A percentile compares a stretch with the other conserved stretches of the same genome.
Evolutionary conservation across 2,888 invertebrate genomes (phyloP).

Genomic region (Lathronympha strigana): DNA sequence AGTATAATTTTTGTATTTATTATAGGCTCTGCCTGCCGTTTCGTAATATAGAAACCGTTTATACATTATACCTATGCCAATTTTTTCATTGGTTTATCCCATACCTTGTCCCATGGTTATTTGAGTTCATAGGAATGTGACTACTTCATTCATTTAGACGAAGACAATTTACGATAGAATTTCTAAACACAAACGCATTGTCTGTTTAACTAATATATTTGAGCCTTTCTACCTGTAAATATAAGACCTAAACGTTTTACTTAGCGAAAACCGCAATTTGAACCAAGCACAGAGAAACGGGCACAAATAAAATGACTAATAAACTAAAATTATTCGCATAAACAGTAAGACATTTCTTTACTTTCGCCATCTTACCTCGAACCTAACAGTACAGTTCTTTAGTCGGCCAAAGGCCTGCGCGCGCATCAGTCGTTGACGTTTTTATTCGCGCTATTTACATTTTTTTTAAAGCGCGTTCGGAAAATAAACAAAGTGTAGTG

Average conservation of each 20-base stretch:
- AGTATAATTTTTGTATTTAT: too few relatives aligned
- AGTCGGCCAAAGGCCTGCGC: constrained; percentile 29
- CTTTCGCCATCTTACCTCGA: constrained; percentile 32
- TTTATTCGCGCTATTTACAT: constrained; percentile 8
- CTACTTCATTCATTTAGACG: not conserved
- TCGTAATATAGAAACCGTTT: too few relatives aligned
- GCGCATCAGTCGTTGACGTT: constrained; percentile 15
- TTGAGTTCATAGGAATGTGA: too few relatives aligned
- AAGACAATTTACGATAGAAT: not conserved
- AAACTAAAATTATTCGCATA: constrained; percentile 41
- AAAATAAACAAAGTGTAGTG: constrained; percentile 37
- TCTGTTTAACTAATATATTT: not conserved
- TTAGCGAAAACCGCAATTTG: constrained; percentile 16
- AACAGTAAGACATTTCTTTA: constrained; percentile 39
- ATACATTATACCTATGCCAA: too few relatives aligned
- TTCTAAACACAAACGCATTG: not conserved
- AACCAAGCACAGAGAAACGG: constrained; percentile 21
- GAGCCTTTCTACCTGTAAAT: constrained; percentile 6
- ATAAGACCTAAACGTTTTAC: constrained; percentile 5
- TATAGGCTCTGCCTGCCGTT: too few relatives aligned
- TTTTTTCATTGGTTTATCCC: too few relatives aligned
- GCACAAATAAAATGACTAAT: constrained; percentile 39
- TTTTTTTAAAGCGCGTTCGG: constrained; percentile 23
- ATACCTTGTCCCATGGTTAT: too few relatives aligned
- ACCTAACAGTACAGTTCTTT: constrained; percentile 36